A percentile compares a stretch with the other conserved stretches of the same genome.
These are phyloP conservation scores for Eilema caniola DNA, from an alignment of 2,888 invertebrate species.

Conservation along the genomic window DNA sequence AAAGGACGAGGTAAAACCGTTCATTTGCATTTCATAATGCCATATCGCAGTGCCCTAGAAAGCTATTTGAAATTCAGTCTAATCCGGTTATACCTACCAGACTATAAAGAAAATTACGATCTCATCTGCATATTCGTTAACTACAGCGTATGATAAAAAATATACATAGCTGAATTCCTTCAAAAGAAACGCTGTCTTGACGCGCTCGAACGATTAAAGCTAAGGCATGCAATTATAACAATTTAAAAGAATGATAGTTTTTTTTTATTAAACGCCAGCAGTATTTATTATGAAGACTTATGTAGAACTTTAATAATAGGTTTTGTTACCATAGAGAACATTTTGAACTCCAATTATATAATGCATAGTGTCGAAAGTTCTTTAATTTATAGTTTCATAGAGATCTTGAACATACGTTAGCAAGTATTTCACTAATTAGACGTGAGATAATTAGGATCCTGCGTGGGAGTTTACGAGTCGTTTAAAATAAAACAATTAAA, in stretches of 20 bases:
- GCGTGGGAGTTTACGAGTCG: slow-evolving; percentile 30
- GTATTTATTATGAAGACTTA: slow-evolving; percentile 30
- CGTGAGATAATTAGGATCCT: slow-evolving; percentile 42
- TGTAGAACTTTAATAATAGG: slow-evolving; percentile 31
- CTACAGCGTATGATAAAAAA: neutral
- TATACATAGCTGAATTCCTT: neutral
- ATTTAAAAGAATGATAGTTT: slow-evolving; percentile 52
- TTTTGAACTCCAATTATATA: slow-evolving; percentile 21
- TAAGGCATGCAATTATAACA: slow-evolving; percentile 46
- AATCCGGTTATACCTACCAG: neutral
- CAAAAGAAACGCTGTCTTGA: slow-evolving; percentile 24
- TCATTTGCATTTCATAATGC: neutral
- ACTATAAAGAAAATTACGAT: neutral
- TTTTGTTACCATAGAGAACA: neutral
- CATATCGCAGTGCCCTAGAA: neutral
- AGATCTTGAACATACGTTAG: slow-evolving; percentile 32
- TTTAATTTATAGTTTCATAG: slow-evolving; percentile 26
- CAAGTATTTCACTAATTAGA: slow-evolving; percentile 46
- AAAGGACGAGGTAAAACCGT: neutral
- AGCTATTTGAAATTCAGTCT: neutral
- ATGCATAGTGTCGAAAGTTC: slow-evolving; percentile 18
- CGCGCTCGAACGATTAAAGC: slow-evolving; percentile 39
- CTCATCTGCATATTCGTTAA: neutral
- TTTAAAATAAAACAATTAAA: slow-evolving; percentile 23
- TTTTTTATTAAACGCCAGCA: slow-evolving; percentile 37